Base-by-base conservation (phyloP, 1,140 invertebrate genomes). In the Tetramorium alpestre region DNA sequence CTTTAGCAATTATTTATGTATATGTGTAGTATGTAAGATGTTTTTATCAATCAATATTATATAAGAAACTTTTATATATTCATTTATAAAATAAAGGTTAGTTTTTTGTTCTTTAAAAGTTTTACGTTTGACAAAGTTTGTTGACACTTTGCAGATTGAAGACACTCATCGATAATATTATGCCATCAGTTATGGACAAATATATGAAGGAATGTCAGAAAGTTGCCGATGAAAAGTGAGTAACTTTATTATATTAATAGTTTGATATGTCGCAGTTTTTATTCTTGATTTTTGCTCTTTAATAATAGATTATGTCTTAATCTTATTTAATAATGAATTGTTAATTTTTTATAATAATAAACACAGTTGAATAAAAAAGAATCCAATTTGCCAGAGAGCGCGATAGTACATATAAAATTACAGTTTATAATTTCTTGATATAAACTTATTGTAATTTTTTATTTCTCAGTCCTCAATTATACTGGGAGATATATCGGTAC, bases 141-240 rank as follows among this genome's bases (percentile, higher is more conserved):
- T 77, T 47, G 33, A 56, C 13, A 41, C 16, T 49, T 92, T 92
- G 49, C 88, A 96, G 96, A 89, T 94, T 97, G 90, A 96, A 96
- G 93, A 84, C 88, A 88, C 95, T 96, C 72, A 96, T 97, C 38
- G 95, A 96, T 62, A 92, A 92, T 75, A 92, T 96, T 25, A 97
- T 97, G 96, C 96, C 96, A 72, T 90, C 93, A 7, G 91, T 96
- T 56, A 89, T 96, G 80, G 96, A 96, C 82, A 96, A 95, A 91
- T 96, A 97, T 92, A 95, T 96, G 54, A 95, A 95, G 54, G 96
- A 97, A 67, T 96, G 96, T 91, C 95, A 96, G 87, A 95, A 94
- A 81, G 93, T 96, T 81, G 92, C 94, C 16, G 95, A 96, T 85
- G 95, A 95, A 88, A 97, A 96, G 96, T 96, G 94, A 95, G 96